Conservation (phyloP, 1,140 invertebrate species). For the Lasioglossum baleicum region DNA sequence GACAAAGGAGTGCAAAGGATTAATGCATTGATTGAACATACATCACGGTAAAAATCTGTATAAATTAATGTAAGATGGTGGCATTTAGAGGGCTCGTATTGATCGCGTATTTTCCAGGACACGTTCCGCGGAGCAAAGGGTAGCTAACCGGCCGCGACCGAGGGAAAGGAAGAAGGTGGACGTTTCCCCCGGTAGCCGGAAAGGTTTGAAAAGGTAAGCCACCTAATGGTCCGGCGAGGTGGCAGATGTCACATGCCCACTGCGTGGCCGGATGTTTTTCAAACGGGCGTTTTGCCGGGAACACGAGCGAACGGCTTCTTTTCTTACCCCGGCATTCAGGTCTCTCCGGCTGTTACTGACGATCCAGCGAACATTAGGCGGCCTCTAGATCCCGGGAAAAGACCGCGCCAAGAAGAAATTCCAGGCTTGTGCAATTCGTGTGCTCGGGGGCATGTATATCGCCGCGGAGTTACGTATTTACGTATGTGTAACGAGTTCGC, state of each 20-base stretch:
- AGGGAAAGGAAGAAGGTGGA: constrained; percentile 4
- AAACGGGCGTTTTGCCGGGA: constrained; percentile 73
- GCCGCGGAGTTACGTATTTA: constrained; percentile 40
- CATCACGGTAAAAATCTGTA: no score
- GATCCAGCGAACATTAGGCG: constrained; percentile 71
- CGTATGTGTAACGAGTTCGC: not conserved
- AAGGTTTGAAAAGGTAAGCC: constrained; percentile 57
- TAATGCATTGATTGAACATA: no score
- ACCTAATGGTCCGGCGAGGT: constrained; percentile 54
- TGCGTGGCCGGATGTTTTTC: constrained; percentile 70
- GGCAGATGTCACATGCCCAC: constrained; percentile 73
- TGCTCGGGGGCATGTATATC: constrained; percentile 41
- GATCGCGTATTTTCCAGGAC: no score
- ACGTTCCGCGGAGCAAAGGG: not conserved
- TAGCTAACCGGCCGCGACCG: not conserved
- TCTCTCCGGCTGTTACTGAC: constrained; percentile 75
- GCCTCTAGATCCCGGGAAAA: constrained; percentile 23
- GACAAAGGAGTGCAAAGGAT: no score
- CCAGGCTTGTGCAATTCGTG: constrained; percentile 77
- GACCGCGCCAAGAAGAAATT: constrained; percentile 68
- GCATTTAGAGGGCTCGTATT: no score
- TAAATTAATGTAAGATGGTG: no score
- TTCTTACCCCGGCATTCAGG: constrained; percentile 79
- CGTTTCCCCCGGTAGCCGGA: constrained; percentile 22
- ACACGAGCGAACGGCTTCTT: constrained; percentile 71